Conservation (phyloP, 2,797 vertebrate species). For the Myotis daubentonii region DNA sequence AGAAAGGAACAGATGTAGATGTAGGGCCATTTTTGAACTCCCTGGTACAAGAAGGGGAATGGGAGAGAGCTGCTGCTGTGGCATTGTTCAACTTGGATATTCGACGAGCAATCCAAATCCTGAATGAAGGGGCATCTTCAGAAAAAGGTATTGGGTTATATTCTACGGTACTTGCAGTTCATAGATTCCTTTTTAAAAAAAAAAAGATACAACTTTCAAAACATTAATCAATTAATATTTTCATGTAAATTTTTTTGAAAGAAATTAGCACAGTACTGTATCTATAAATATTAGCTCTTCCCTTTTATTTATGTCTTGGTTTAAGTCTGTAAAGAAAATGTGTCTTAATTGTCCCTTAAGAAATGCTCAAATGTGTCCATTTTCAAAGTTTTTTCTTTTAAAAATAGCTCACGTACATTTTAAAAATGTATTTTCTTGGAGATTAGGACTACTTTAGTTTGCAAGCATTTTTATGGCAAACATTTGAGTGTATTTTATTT, state of each 20-base stretch:
- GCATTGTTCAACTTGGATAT: slow-evolving; percentile 98
- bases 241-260: slow-evolving; percentile 14
- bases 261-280: neutral
- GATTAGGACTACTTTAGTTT: slow-evolving; percentile 36
- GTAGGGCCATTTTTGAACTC: slow-evolving; percentile 94
- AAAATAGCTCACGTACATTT: slow-evolving; percentile 8
- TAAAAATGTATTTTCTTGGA: neutral
- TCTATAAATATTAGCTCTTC: neutral
- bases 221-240: neutral
- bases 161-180: neutral
- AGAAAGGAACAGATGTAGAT: slow-evolving; percentile 92
- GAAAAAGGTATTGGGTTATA: slow-evolving; percentile 90
- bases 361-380: neutral
- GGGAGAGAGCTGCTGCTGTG: slow-evolving; percentile 97
- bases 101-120: slow-evolving; percentile 96
- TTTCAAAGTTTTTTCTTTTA: neutral
- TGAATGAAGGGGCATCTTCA: slow-evolving; percentile 95
- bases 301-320: slow-evolving; percentile 4
- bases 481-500: slow-evolving; percentile 41
- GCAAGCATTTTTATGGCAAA: neutral
- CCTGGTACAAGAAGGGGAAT: slow-evolving; percentile 95
- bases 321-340: slow-evolving; percentile 15
- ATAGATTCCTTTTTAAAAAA: neutral
- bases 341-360: neutral
- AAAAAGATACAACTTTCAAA: slow-evolving; percentile 33